A percentile compares a stretch with the other conserved stretches of the same genome.
phyloP scores from a whole-genome alignment of 1,140 invertebrate genomes.

The Liolophura sinensis region DNA sequence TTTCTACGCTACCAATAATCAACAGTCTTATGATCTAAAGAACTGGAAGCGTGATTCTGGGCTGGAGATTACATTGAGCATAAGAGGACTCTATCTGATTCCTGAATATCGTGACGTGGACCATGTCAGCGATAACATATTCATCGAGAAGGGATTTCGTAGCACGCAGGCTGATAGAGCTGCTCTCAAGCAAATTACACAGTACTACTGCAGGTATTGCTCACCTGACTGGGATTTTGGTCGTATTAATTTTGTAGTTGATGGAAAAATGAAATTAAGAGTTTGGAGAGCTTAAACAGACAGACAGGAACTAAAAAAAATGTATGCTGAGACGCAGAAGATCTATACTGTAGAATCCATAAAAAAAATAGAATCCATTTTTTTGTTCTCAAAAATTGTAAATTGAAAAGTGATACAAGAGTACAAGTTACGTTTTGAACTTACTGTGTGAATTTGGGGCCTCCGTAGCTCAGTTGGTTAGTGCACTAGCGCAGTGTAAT shows the following conservation, averaged over 20 bases:
- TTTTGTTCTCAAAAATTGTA: too few relatives aligned
- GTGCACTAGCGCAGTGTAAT: too few relatives aligned
- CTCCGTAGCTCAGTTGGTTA: too few relatives aligned
- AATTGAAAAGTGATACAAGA: too few relatives aligned
- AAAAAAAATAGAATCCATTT: too few relatives aligned
- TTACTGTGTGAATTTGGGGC: too few relatives aligned
- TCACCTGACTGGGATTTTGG: not conserved
- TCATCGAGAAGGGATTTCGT: conserved; percentile 24
- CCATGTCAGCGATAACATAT: conserved; percentile 33
- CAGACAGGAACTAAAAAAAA: too few relatives aligned
- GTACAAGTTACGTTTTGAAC: too few relatives aligned
- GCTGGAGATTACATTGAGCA: conserved; percentile 38
- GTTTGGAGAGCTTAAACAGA: too few relatives aligned
- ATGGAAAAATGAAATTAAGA: too few relatives aligned
- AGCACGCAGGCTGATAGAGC: conserved; percentile 18
- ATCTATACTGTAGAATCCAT: too few relatives aligned
- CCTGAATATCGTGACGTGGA: conserved; percentile 43
- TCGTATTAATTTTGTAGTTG: not conserved
- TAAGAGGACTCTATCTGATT: conserved; percentile 38
- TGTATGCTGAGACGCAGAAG: too few relatives aligned
- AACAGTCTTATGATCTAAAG: conserved; percentile 40
- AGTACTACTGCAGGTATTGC: conserved; percentile 34
- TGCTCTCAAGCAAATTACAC: conserved; percentile 15
- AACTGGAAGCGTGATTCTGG: conserved; percentile 38
- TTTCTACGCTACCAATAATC: conserved; percentile 44